Conservation (phyloP, 2,888 invertebrate genomes). For the Pristionchus japonicus region DNA sequence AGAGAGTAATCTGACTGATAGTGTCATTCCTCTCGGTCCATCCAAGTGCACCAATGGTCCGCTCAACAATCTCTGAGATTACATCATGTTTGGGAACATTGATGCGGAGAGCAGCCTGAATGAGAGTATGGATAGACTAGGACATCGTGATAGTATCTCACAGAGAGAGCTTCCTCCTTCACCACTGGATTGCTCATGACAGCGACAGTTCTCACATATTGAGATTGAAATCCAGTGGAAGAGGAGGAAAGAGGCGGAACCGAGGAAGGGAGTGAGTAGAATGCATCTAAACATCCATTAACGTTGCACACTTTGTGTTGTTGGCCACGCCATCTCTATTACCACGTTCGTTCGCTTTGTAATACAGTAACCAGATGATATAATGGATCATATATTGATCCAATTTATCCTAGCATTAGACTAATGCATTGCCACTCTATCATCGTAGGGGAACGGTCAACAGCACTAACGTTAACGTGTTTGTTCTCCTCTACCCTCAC, state of each 20-base stretch:
- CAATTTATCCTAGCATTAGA: no score
- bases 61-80: slow-evolving; percentile 1
- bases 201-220: slow-evolving; percentile 32
- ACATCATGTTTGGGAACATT: not conserved
- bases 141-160: not conserved
- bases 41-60: slow-evolving; percentile 27
- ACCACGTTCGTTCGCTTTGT: no score
- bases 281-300: not conserved
- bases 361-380: no score
- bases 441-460: no score
- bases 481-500: no score
- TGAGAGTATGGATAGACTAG: no score
- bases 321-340: no score
- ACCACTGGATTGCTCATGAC: not conserved
- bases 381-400: no score
- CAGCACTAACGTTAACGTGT: no score
- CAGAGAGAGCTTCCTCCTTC: slow-evolving; percentile 7
- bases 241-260: not conserved
- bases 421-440: no score
- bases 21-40: slow-evolving; percentile 41
- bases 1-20: slow-evolving; percentile 10
- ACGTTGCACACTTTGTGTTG: no score
- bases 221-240: slow-evolving; percentile 31
- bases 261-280: not conserved
- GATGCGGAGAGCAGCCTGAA: slow-evolving; percentile 23